Evolutionary conservation across 2,113 vertebrate genomes (phyloP), one percentile per base, ranked within the genome.

Genomic region (Seriola dumerili): DNA sequence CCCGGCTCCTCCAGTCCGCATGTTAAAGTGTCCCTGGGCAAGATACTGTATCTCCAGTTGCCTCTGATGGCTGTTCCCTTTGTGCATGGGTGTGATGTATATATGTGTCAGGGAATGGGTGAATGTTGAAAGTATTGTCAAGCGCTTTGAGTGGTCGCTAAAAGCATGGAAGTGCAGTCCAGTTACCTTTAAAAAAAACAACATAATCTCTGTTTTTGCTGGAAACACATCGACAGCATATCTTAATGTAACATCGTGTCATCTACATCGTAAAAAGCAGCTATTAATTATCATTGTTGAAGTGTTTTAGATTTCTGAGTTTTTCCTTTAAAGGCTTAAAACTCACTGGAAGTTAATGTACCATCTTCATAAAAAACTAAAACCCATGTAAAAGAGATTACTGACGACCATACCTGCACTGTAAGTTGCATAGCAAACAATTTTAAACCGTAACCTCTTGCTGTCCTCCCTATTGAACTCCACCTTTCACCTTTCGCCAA

Each of bases 401-500:
- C 21, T 65, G 46, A 50, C 17, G 34, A 21, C 8, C 52, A 2
- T 23, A 34, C 34, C 21, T 29, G 2, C 12, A 21, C 19, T 46
- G 16, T 66, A 40, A 52, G 8, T 67, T 59, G 14, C 19, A 12
- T n/a, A 34, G 13, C 1, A 46, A n/a, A 23, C 32, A 34, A 36
- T 67, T 36, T 66, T n/a, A 55, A 59, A 74, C 38, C 65, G 19
- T 59, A 42, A 76, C 54, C 63, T 67, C 19, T 34, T 44, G 16
- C 40, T 50, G 74, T 84, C 64, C 44, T 80, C 23, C 17, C 70
- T 64, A 42, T 84, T 77, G 69, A 85, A 77, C 84, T 79, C 83
- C 76, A 84, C 63, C 34, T 78, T 72, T 77, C 72, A 89, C 75
- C 78, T 83, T 61, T 34, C 17, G 25, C 65, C 65, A 32, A 13